Conservation (phyloP, 2,888 invertebrate species). For the Girardia tigrina region DNA sequence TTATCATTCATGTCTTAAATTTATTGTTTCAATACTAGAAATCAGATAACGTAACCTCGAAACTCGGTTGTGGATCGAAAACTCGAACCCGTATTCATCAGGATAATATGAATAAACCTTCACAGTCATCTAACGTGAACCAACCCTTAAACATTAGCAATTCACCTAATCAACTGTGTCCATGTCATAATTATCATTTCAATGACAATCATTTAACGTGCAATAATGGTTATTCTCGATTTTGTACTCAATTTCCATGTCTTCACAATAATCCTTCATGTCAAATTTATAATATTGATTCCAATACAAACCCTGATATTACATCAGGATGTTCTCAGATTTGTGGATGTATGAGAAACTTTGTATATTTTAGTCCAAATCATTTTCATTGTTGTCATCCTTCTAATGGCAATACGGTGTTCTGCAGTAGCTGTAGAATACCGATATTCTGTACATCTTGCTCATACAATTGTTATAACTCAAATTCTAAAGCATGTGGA, state of each 20-base stretch:
- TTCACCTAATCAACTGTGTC: background rate
- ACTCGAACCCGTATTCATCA: background rate
- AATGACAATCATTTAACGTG: conserved; percentile 2
- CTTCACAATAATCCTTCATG: conserved; percentile 1
- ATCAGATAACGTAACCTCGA: background rate
- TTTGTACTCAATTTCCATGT: conserved; percentile 11
- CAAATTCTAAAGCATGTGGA: too few species aligned
- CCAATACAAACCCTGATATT: conserved; percentile 4
- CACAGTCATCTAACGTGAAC: background rate
- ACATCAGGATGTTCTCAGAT: background rate
- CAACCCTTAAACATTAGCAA: background rate
- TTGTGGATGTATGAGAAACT: background rate
- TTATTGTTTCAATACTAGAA: background rate
- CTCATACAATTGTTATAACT: conserved; percentile 4
- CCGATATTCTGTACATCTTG: conserved; percentile 11
- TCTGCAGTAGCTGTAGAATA: conserved; percentile 19
- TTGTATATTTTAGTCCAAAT: conserved; percentile 8
- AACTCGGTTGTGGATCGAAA: background rate
- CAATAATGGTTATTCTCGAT: background rate
- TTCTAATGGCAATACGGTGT: background rate
- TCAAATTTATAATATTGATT: background rate
- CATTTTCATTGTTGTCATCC: conserved; percentile 23
- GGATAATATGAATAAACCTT: background rate
- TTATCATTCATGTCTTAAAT: too few species aligned
- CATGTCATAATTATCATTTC: background rate